These are phyloP conservation scores for Astropecten irregularis DNA, from an alignment of 53 echinoderm and acorn worm species.

Conservation along the genomic window DNA sequence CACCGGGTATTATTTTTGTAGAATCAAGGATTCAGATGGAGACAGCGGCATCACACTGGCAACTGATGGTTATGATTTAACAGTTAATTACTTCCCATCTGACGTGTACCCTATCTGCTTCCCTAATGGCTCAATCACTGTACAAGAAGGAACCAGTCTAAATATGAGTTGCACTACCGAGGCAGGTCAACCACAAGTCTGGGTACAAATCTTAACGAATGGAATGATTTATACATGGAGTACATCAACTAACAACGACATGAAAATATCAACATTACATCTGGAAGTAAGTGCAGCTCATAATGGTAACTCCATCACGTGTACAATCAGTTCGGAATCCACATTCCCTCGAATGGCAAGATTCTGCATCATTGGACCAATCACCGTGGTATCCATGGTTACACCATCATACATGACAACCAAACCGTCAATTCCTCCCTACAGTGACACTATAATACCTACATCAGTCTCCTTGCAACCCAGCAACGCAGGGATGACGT, in stretches of 20 bases:
- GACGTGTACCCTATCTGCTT: not conserved
- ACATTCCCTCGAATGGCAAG: not conserved
- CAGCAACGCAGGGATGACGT: no score
- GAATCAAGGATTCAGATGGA: not conserved
- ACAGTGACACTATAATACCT: no score
- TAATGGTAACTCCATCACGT: not conserved
- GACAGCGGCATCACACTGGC: not conserved
- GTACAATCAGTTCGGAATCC: not conserved
- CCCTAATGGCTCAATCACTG: not conserved
- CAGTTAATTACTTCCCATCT: not conserved
- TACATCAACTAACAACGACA: not conserved
- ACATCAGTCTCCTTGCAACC: no score
- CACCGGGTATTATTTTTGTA: slow-evolving; percentile 10
- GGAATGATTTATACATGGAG: not conserved
- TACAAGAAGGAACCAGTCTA: not conserved
- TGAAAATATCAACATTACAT: not conserved
- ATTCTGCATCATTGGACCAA: slow-evolving; percentile 24
- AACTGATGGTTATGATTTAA: not conserved
- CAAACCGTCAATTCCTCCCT: no score
- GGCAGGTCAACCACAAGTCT: not conserved
- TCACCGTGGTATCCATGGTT: not conserved
- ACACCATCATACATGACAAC: no score
- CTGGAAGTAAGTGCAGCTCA: not conserved
- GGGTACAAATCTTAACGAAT: not conserved
- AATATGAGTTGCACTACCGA: not conserved